Base-by-base conservation (phyloP, 1,140 invertebrate genomes). In the Drosophila insularis region DNA sequence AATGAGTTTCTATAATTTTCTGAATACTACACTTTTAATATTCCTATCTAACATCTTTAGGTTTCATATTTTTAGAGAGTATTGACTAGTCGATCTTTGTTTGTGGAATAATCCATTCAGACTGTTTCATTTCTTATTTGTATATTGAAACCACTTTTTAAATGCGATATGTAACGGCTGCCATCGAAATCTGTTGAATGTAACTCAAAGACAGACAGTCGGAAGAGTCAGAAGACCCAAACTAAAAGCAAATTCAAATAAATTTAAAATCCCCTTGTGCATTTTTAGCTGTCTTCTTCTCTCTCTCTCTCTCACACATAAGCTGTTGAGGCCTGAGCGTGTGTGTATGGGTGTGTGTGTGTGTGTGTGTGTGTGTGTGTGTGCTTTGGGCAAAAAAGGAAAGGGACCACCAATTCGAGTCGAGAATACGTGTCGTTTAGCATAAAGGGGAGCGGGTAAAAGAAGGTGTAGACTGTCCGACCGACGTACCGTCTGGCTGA, bases 211-310 rank as follows among this genome's bases (percentile, higher is more conserved):
- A 53, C 55, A 50, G 62, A 78, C 39, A 54, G 10, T 63, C 60
- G 60, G 14, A 40, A 70, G 32, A 40, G 53, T 39, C 53, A 43
- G 32, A 17, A 71, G 66, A 74, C 55, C 66, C 73, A 63, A 90
- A 90, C 89, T 90, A 90, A 90, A 90, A 90, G 87, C 87, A 90
- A 90, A 90, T 89, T 82, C 87, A 90, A 90, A 90, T 90, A 89
- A 81, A 90, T 90, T 90, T 75, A 71, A 80, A 89, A 90, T 90
- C 89, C 87, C 82, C 89, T 78, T 79, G 87, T 89, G 87, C 74
- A 90, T 90, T 90, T 90, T 90, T 84, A 90, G 87, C 79, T 79
- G 66, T 79, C 66, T 68, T 61, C 43, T 68, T 68, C 56, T 21
- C 17, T 21, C 43, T 68, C 63, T 53, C 71, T 68, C 56, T 21